A percentile compares a stretch with the other conserved stretches of the same genome.
Evolutionary conservation across 2,888 invertebrate genomes (phyloP).

Genomic region (Gryllus longicercus): DNA sequence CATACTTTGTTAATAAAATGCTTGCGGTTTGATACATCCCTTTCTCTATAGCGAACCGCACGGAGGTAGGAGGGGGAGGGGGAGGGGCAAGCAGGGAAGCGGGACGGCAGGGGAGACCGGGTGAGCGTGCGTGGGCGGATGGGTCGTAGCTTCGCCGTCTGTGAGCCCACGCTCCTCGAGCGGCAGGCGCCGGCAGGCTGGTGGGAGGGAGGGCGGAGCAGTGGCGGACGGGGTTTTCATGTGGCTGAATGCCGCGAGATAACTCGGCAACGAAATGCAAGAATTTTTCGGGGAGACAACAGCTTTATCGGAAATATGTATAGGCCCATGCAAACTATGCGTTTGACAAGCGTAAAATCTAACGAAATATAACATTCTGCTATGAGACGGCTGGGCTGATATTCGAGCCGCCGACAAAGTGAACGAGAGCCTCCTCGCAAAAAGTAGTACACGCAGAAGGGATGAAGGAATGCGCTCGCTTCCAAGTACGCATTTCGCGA

Average conservation of each 20-base stretch:
- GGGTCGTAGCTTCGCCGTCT: not conserved
- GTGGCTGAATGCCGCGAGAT: conserved; percentile 17
- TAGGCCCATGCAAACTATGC: conserved; percentile 11
- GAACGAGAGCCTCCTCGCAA: not conserved
- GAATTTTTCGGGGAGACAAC: conserved; percentile 8
- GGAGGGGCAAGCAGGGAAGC: no score
- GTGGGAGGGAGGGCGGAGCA: not conserved
- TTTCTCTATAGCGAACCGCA: conserved; percentile 1
- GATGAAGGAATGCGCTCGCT: not conserved
- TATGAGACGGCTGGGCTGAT: not conserved
- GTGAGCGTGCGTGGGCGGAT: no score
- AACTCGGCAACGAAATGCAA: conserved; percentile 17
- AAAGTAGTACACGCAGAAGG: not conserved
- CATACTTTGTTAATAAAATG: conserved; percentile 17
- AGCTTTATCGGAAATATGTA: conserved; percentile 17
- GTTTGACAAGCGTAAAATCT: conserved; percentile 8
- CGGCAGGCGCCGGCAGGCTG: not conserved
- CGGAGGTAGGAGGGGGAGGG: not conserved
- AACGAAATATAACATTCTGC: not conserved
- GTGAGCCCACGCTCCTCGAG: not conserved
- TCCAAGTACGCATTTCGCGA: not conserved
- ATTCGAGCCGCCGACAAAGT: not conserved
- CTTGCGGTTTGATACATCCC: conserved; percentile 17
- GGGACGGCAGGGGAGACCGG: no score
- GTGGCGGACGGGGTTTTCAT: not conserved